Percentiles rank a stretch among this genome's conserved stretches.
phyloP scores from a whole-genome alignment of 2,797 vertebrate species.

The Schizothorax lantsangensis region DNA sequence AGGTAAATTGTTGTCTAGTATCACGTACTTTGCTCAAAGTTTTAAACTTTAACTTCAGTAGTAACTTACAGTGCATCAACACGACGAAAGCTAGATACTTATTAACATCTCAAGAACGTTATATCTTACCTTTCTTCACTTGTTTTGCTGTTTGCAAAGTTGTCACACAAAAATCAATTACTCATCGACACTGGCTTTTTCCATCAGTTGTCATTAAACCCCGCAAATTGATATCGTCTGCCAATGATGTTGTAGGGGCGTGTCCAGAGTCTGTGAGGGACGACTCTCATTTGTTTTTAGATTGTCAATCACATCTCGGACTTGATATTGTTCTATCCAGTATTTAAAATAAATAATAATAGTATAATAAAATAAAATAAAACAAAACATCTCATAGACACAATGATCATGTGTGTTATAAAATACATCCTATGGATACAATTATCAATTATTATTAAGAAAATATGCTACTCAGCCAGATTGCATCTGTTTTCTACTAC shows the following conservation, averaged over 20 bases:
- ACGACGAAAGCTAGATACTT: background rate
- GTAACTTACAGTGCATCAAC: background rate
- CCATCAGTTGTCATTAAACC: constrained; percentile 5
- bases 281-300: constrained; percentile 5
- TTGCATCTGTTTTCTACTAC: background rate
- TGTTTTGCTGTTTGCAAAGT: background rate
- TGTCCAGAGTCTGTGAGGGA: background rate
- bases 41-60: background rate
- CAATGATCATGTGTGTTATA: background rate
- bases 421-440: background rate
- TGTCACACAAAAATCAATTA: no score
- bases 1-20: background rate
- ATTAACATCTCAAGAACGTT: background rate
- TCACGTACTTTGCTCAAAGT: background rate
- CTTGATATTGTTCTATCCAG: background rate
- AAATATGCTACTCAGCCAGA: background rate
- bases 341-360: background rate
- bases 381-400: background rate
- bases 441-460: background rate
- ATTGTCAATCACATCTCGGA: background rate
- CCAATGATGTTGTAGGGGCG: constrained; percentile 4
- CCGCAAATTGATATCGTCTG: background rate
- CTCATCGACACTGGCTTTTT: background rate
- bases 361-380: background rate
- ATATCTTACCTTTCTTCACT: background rate